A percentile compares a stretch with the other conserved stretches of the same genome.
Evolutionary conservation across 2,113 vertebrate genomes (phyloP).

Genomic region (Bothrops jararaca): DNA sequence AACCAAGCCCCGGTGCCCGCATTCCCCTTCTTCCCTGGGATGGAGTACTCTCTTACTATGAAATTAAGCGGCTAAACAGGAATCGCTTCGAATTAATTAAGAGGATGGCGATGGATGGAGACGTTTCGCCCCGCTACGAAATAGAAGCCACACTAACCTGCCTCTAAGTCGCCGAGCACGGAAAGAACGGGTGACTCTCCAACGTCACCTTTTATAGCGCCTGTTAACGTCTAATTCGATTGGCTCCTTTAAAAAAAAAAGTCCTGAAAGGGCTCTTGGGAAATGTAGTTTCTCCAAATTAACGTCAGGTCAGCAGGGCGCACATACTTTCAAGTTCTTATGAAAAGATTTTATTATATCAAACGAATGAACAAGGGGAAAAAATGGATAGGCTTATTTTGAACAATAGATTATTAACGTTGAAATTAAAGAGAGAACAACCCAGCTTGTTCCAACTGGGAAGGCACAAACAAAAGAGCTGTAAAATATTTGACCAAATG

Average conservation of each 20-base stretch:
- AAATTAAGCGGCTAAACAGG: accelerated
- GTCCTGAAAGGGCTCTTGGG: constrained; percentile 34
- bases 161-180: background rate
- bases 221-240: background rate
- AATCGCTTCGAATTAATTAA: accelerated
- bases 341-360: background rate
- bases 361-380: background rate
- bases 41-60: accelerated
- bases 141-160: accelerated
- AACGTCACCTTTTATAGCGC: accelerated
- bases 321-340: background rate
- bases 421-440: background rate
- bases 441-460: background rate
- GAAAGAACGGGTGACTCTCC: background rate
- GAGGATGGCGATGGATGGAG: constrained; percentile 39
- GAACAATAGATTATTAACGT: background rate
- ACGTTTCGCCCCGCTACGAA: accelerated
- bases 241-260: background rate
- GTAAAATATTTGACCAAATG: background rate
- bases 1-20: background rate
- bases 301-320: background rate
- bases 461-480: background rate
- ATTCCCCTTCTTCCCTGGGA: too few relatives aligned
- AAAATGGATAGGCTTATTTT: background rate
- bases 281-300: constrained; percentile 13